phyloP scores from a whole-genome alignment of 2,113 vertebrate genomes.

The Hypanus sabinus region DNA sequence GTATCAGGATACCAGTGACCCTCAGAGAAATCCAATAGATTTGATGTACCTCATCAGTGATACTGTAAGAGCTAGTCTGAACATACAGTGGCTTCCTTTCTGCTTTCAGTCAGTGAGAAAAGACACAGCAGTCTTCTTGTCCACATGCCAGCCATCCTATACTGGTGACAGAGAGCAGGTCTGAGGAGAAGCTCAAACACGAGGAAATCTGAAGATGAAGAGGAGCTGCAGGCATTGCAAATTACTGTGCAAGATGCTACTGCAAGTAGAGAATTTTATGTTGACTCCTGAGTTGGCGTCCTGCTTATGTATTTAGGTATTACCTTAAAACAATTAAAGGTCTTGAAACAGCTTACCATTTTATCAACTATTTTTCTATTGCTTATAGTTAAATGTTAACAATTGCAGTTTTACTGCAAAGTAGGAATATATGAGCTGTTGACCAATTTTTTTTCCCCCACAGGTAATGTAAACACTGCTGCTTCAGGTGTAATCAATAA shows the following conservation, averaged over 20 bases:
- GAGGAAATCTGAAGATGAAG: too few species aligned
- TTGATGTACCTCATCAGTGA: neutral
- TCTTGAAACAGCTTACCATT: neutral
- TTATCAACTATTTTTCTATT: neutral
- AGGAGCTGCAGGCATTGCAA: neutral
- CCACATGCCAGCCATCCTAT: neutral
- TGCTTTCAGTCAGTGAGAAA: neutral
- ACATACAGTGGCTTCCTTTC: too few species aligned
- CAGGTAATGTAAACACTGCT: neutral
- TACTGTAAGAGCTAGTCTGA: too few species aligned
- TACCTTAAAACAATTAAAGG: neutral
- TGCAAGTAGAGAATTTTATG: neutral
- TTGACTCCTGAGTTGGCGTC: neutral
- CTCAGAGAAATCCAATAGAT: neutral
- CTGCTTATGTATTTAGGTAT: neutral
- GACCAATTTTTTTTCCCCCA: neutral
- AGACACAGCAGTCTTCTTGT: neutral
- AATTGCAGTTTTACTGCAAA: neutral
- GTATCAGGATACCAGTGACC: neutral
- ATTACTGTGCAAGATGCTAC: neutral
- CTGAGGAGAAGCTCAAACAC: neutral
- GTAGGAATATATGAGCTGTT: too few species aligned
- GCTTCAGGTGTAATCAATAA: neutral
- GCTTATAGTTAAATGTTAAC: too few species aligned
- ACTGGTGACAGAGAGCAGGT: neutral